Conservation (phyloP, 2,888 invertebrate species). For the Pilophorus perplexus region DNA sequence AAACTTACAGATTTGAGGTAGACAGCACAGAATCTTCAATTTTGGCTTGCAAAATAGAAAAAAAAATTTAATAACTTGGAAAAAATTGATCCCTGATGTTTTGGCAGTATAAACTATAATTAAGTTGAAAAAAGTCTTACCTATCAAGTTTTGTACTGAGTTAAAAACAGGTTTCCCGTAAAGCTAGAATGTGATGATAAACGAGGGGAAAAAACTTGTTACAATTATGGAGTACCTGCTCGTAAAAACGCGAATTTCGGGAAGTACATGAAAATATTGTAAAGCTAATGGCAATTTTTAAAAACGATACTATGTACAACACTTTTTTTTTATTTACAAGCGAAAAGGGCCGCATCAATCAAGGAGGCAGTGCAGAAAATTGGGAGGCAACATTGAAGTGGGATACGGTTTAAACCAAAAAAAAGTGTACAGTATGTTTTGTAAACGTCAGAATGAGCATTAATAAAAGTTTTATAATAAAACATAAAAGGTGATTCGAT, state of each 20-base stretch:
- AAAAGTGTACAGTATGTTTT: no score
- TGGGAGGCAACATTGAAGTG: no score
- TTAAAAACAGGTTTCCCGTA: slow-evolving; percentile 8
- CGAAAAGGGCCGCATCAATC: no score
- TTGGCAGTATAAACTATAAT: slow-evolving; percentile 21
- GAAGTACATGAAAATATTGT: no score
- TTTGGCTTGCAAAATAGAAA: background rate
- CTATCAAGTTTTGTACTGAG: slow-evolving; percentile 24
- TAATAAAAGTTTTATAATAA: no score
- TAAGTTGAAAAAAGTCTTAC: slow-evolving; percentile 22
- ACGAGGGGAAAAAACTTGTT: slow-evolving; percentile 4
- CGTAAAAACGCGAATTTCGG: no score
- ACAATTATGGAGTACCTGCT: background rate
- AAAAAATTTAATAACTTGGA: no score
- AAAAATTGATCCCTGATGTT: slow-evolving; percentile 20
- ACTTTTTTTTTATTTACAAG: background rate
- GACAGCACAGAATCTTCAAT: slow-evolving; percentile 7
- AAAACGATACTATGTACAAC: background rate
- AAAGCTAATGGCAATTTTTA: slow-evolving; percentile 23
- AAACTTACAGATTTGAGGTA: slow-evolving; percentile 6
- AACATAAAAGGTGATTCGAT: no score
- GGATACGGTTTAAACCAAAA: no score
- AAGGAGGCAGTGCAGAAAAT: no score
- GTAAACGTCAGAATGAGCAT: no score
- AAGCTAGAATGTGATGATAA: slow-evolving; percentile 25